Evolutionary conservation across 2,113 vertebrate genomes (phyloP), one percentile per base, ranked within the genome.

Genomic region (Oncorhynchus keta): DNA sequence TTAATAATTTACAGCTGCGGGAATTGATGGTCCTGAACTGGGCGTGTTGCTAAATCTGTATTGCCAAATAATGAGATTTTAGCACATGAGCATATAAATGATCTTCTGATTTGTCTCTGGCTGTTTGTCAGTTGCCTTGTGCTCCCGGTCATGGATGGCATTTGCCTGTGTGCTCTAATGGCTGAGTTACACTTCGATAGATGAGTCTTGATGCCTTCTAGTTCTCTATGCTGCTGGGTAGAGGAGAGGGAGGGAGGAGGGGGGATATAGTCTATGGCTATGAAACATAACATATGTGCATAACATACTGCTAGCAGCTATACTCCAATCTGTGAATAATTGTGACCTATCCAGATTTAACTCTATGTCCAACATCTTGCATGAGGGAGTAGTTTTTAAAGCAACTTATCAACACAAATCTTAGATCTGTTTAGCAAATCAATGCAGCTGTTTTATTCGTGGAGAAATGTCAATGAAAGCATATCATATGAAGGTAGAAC

Each of bases 51-150:
- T 95, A 87, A 95, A 96, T 96, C 94, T 93, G 93, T 96, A 96
- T 96, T 94, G 95, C 95, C 94, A 95, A 97, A 96, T 96, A 96
- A 96, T 96, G 94, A 96, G 95, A 96, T 96, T 96, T 96, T 95
- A 95, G 94, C 70, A 93, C 94, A 70, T 93, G 94, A 94, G 66
- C 28, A 95, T 95, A 95, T 95, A 96, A 96, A 96, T 97, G 95
- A 96, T 94, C 94, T 92, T 81, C 93, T 93, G 95, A 95, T 96
- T 97, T 96, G 95, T 96, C 95, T 92, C 87, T 95, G 95, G 95
- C 95, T 96, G 95, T 97, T 96, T 97, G 95, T 96, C 95, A 96
- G 95, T 92, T 89, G 93, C 92, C 94, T 94, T 94, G 35, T 48
- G 96, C 96, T 96, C 92, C 94, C 0, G 96, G 96, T 96, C 95